These are phyloP conservation scores for Heliothis peltigera DNA, from an alignment of 2,888 invertebrate genomes.

Conservation along the genomic window DNA sequence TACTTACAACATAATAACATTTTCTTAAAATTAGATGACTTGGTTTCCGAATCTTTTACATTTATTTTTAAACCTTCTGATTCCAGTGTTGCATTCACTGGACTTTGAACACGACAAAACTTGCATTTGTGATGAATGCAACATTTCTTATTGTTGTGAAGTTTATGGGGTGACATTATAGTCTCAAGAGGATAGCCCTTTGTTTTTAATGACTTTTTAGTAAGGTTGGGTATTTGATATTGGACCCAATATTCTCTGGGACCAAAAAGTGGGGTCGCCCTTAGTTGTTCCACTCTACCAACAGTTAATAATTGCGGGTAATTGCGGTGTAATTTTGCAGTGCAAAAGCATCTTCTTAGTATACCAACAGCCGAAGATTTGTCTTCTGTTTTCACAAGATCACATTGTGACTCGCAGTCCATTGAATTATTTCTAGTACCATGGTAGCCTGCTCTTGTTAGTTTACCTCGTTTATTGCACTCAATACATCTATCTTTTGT, in stretches of 20 bases:
- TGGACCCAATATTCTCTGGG: slow-evolving; percentile 53
- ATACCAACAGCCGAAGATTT: slow-evolving; percentile 57
- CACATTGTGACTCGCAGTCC: slow-evolving; percentile 25
- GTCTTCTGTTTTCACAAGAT: slow-evolving; percentile 41
- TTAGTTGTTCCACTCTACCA: slow-evolving; percentile 46
- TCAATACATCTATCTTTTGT: slow-evolving; percentile 6
- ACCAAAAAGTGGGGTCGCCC: slow-evolving; percentile 43
- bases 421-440: slow-evolving; percentile 4
- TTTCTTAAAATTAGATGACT: slow-evolving; percentile 15
- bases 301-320: slow-evolving; percentile 22
- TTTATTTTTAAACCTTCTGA: slow-evolving; percentile 6
- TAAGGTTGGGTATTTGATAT: slow-evolving; percentile 41
- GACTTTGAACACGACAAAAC: background rate
- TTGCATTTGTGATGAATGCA: slow-evolving; percentile 6
- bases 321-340: slow-evolving; percentile 59
- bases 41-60: background rate
- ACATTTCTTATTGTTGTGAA: slow-evolving; percentile 41
- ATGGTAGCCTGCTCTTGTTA: slow-evolving; percentile 9
- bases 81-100: background rate
- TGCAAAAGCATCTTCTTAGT: slow-evolving; percentile 72
- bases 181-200: slow-evolving; percentile 14
- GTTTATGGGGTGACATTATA: slow-evolving; percentile 55
- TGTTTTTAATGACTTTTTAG: slow-evolving; percentile 30
- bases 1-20: slow-evolving; percentile 20
- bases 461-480: slow-evolving; percentile 10